These are phyloP conservation scores for Sebastes fasciatus DNA, from an alignment of 2,113 vertebrate species.

Conservation along the genomic window DNA sequence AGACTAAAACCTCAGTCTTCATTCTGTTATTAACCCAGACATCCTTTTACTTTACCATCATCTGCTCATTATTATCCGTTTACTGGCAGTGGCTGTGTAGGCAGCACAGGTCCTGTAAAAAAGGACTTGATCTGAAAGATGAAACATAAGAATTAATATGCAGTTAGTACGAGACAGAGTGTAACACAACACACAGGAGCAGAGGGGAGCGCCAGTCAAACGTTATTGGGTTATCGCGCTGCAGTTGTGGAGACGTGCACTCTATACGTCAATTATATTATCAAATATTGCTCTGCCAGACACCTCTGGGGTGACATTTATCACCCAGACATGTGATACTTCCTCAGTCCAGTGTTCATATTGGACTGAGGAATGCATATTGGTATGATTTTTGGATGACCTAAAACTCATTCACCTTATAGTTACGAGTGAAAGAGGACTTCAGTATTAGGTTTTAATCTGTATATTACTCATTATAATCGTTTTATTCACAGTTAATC, in stretches of 20 bases:
- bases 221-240: constrained; percentile 66
- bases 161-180: constrained; percentile 75
- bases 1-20: constrained; percentile 7
- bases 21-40: not conserved
- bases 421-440: not conserved
- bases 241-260: constrained; percentile 64
- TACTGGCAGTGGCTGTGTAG: constrained; percentile 41
- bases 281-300: constrained; percentile 51
- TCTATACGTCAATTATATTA: constrained; percentile 64
- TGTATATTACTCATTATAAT: not conserved
- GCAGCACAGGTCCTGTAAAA: constrained; percentile 34
- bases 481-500: not conserved
- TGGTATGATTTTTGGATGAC: not conserved
- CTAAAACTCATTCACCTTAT: not conserved
- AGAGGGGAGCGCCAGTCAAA: constrained; percentile 52
- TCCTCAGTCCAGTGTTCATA: constrained; percentile 16
- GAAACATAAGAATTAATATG: constrained; percentile 67
- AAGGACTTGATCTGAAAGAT: constrained; percentile 56
- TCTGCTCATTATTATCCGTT: constrained; percentile 13
- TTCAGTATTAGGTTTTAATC: not conserved
- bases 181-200: constrained; percentile 71
- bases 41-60: constrained; percentile 15
- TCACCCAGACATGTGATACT: constrained; percentile 53
- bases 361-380: not conserved
- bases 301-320: constrained; percentile 53